Evolutionary conservation across 2,797 vertebrate genomes (phyloP).

Genomic region (Leucoraja ocellata): DNA sequence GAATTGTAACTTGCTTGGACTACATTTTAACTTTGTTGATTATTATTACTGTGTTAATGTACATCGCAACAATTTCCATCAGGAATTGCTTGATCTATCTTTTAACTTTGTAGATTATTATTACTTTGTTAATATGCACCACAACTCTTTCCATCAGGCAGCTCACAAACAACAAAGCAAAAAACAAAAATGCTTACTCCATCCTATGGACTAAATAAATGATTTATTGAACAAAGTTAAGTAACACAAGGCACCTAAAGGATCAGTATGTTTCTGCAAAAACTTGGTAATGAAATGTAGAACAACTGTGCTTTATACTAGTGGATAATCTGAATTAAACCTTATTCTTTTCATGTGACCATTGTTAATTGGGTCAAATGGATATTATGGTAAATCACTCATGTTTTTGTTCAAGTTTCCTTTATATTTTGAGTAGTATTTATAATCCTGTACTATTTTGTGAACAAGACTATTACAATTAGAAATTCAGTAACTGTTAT

Average conservation of each 20-base stretch:
- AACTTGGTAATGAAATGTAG: background rate
- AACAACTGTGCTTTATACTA: slow-evolving; percentile 10
- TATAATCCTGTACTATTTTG: background rate
- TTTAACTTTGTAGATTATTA: background rate
- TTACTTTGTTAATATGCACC: background rate
- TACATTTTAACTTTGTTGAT: background rate
- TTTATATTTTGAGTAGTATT: background rate
- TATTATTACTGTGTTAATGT: background rate
- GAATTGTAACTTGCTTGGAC: background rate
- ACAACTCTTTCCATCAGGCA: background rate
- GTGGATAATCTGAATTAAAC: slow-evolving; percentile 36
- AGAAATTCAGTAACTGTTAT: background rate
- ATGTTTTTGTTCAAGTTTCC: background rate
- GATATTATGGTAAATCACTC: background rate
- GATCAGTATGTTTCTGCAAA: background rate
- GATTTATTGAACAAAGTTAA: background rate
- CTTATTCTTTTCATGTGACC: slow-evolving; percentile 29
- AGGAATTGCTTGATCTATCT: background rate
- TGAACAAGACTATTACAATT: slow-evolving; percentile 3
- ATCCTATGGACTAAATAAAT: background rate
- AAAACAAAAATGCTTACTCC: background rate
- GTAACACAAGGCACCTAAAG: background rate
- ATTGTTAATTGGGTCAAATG: slow-evolving; percentile 7
- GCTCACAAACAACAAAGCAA: background rate
- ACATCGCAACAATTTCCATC: background rate